A percentile compares a stretch with the other conserved stretches of the same genome.
phyloP scores from a whole-genome alignment of 2,797 vertebrate species.

The Zalophus californianus region DNA sequence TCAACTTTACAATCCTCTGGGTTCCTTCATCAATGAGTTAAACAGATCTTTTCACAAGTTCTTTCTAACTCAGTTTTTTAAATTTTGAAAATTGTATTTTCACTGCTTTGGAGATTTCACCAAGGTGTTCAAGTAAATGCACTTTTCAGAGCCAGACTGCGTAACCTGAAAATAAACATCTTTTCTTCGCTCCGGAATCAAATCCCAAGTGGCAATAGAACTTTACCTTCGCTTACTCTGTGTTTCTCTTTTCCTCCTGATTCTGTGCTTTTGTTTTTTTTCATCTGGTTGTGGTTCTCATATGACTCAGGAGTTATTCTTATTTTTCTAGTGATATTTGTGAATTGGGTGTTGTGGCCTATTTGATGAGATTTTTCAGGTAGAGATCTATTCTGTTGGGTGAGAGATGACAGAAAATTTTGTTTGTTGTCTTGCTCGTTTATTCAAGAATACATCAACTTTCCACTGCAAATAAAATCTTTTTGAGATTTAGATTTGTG shows the following conservation, averaged over 20 bases:
- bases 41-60: background rate
- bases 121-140: background rate
- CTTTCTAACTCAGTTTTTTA: background rate
- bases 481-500: background rate
- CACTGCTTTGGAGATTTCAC: background rate
- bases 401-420: background rate
- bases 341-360: background rate
- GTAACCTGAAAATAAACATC: background rate
- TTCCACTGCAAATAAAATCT: background rate
- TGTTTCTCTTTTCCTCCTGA: background rate
- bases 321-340: background rate
- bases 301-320: background rate
- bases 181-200: background rate
- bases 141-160: background rate
- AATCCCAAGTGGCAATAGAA: background rate
- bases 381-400: background rate
- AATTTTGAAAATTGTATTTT: constrained; percentile 26
- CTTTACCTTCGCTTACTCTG: background rate
- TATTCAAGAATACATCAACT: background rate
- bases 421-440: background rate
- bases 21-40: background rate
- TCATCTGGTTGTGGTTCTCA: background rate
- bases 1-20: background rate
- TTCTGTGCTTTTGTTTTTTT: background rate
- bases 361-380: background rate